These are phyloP conservation scores for Nycticebus coucang DNA, from an alignment of 2,113 vertebrate genomes.

Conservation along the genomic window DNA sequence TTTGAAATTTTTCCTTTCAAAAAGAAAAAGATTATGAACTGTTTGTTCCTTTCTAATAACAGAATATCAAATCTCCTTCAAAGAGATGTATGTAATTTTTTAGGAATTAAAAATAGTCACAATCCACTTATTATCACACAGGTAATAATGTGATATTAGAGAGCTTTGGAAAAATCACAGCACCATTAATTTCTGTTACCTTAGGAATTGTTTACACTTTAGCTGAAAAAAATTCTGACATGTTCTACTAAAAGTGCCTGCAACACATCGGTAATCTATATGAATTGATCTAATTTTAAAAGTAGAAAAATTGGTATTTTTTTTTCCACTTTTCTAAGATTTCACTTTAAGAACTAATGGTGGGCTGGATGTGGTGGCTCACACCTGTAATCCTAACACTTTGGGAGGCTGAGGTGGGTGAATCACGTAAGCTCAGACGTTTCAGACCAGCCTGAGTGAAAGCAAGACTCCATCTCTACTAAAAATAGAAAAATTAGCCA, in stretches of 20 bases:
- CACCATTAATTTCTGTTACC: background rate
- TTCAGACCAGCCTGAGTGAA: too few relatives aligned
- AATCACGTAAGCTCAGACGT: too few relatives aligned
- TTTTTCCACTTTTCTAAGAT: background rate
- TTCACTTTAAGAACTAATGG: background rate
- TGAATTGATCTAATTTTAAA: background rate
- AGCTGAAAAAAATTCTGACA: background rate
- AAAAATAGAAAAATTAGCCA: too few relatives aligned
- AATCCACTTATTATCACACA: background rate
- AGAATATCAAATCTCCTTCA: background rate
- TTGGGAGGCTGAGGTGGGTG: too few relatives aligned
- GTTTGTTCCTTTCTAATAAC: background rate
- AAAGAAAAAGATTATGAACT: background rate
- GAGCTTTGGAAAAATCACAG: background rate
- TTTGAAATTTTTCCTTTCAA: background rate
- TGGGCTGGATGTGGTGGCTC: too few relatives aligned
- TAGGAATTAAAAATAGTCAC: constrained; percentile 36
- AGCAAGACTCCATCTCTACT: too few relatives aligned
- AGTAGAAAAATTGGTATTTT: background rate
- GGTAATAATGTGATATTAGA: background rate
- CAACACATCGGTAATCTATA: background rate
- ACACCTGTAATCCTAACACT: too few relatives aligned
- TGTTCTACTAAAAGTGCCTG: background rate
- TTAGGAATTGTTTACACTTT: background rate
- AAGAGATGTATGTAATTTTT: background rate